Conservation (phyloP, 2,113 vertebrate species). For the Menura novaehollandiae region DNA sequence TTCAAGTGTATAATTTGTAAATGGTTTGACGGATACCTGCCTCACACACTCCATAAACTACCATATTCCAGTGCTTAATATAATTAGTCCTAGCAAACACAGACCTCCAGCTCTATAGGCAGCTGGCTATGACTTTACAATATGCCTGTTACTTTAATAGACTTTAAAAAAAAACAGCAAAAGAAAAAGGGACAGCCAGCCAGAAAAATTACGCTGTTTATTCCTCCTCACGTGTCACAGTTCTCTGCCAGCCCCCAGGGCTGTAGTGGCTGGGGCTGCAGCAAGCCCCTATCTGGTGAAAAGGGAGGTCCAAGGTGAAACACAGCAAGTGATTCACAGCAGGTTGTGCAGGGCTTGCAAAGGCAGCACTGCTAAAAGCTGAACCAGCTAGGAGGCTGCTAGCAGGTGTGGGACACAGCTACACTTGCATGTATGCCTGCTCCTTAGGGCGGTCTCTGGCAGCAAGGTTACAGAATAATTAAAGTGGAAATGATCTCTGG, state of each 20-base stretch:
- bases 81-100: neutral
- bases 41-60: neutral
- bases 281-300: neutral
- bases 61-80: neutral
- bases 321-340: neutral
- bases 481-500: neutral
- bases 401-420: neutral
- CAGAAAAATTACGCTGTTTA: neutral
- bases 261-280: neutral
- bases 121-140: neutral
- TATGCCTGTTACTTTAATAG: neutral
- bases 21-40: neutral
- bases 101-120: neutral
- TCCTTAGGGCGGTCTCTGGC: neutral
- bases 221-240: neutral
- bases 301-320: neutral
- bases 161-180: neutral
- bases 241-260: neutral
- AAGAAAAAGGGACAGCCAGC: neutral
- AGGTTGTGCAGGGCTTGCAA: neutral
- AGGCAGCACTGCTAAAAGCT: neutral
- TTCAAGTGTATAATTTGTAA: neutral
- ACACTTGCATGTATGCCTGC: accelerated
- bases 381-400: neutral
- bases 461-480: neutral